A percentile compares a stretch with the other conserved stretches of the same genome.
Conservation (phyloP, 2,113 vertebrate genomes). For the Penelope pileata region DNA sequence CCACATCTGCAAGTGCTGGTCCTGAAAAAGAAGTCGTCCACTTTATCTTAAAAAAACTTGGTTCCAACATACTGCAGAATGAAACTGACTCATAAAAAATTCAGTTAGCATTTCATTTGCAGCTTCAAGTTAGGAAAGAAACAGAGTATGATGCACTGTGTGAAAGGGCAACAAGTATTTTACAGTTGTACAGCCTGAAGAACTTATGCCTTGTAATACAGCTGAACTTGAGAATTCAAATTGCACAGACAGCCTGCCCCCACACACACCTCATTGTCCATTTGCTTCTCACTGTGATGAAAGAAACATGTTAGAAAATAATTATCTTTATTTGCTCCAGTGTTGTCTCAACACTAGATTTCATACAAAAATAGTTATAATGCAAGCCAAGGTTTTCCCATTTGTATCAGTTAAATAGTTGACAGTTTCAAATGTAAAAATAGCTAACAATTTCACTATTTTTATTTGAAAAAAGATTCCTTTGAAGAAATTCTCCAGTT, state of each 20-base stretch:
- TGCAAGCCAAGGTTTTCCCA: not conserved
- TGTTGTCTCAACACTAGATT: not conserved
- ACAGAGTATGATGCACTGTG: not conserved
- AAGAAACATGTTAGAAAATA: not conserved
- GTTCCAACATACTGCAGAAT: not conserved
- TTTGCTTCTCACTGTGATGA: not conserved
- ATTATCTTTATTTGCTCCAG: not conserved
- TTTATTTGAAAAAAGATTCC: fast-evolving
- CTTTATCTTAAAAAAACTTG: not conserved
- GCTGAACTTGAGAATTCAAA: not conserved
- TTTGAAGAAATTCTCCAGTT: not conserved
- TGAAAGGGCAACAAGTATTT: not conserved
- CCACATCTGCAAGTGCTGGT: constrained; percentile 88
- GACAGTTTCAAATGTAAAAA: not conserved
- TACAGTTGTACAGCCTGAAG: not conserved
- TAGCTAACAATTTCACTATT: not conserved
- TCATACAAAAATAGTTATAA: not conserved
- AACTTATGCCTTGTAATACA: not conserved
- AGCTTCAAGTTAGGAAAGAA: not conserved
- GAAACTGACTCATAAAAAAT: not conserved
- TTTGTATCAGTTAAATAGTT: not conserved
- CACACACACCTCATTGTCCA: fast-evolving
- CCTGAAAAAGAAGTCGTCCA: constrained; percentile 74
- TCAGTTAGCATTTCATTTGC: not conserved
- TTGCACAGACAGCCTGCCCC: not conserved